phyloP scores from a whole-genome alignment of 2,797 vertebrate genomes.

The Rhinoraja longicauda region DNA sequence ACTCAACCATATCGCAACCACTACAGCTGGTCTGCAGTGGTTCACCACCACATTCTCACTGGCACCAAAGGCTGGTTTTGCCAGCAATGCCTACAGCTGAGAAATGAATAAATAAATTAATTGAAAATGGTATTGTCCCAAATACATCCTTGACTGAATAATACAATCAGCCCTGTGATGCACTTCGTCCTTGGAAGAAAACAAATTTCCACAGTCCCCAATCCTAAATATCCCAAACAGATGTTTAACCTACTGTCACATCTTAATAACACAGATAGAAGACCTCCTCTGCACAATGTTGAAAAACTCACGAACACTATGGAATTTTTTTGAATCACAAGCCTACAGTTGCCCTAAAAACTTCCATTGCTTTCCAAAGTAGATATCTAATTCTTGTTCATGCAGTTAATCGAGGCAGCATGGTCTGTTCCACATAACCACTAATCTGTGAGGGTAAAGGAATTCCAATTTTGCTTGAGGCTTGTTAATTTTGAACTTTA shows the following conservation, averaged over 20 bases:
- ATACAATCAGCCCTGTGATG: not conserved
- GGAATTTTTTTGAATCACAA: not conserved
- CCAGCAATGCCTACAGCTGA: too few species aligned
- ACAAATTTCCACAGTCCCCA: not conserved
- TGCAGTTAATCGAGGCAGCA: not conserved
- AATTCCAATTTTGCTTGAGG: not conserved
- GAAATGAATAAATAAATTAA: too few species aligned
- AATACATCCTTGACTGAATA: not conserved
- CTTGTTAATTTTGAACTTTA: not conserved
- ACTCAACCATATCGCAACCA: too few species aligned
- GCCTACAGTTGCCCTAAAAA: not conserved
- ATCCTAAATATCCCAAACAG: not conserved
- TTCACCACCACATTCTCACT: too few species aligned
- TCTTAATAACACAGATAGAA: not conserved
- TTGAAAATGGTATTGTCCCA: not conserved
- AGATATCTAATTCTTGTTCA: not conserved
- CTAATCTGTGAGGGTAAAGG: not conserved
- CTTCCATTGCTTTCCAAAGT: not conserved
- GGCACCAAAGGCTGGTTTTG: too few species aligned
- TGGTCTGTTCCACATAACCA: not conserved
- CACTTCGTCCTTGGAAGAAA: not conserved
- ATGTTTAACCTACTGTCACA: not conserved
- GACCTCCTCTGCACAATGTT: not conserved
- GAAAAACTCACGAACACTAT: not conserved
- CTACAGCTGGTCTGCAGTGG: too few species aligned